These are phyloP conservation scores for Cisticola juncidis DNA, from an alignment of 2,113 vertebrate genomes.

Conservation along the genomic window DNA sequence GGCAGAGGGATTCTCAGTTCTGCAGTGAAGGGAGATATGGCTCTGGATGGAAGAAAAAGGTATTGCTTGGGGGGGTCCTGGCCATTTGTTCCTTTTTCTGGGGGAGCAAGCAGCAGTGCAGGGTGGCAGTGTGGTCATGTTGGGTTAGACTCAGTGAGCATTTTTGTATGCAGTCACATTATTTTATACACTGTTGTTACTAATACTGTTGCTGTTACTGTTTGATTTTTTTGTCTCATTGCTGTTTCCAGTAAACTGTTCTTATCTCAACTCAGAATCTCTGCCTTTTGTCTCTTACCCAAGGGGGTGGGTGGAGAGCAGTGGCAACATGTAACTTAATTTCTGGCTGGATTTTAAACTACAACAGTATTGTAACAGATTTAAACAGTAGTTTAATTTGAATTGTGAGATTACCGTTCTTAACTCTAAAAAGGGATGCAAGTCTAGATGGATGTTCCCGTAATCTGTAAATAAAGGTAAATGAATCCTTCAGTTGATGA, in stretches of 20 bases:
- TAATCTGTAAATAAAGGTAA: not conserved
- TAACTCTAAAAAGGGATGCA: not conserved
- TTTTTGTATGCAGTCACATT: not conserved
- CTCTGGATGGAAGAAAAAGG: not conserved
- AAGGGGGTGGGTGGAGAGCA: not conserved
- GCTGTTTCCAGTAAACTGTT: not conserved
- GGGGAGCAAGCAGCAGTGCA: not conserved
- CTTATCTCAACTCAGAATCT: not conserved
- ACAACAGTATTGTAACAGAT: not conserved
- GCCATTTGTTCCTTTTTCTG: not conserved
- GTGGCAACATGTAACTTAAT: not conserved
- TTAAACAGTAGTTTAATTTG: not conserved
- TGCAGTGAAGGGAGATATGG: not conserved
- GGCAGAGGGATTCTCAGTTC: not conserved
- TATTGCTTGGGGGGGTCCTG: not conserved
- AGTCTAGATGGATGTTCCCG: not conserved
- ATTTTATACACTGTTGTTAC: not conserved
- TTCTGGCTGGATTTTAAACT: not conserved
- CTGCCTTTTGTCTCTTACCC: not conserved
- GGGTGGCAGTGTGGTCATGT: rapidly evolving
- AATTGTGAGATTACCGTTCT: not conserved
- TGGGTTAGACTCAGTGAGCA: not conserved
- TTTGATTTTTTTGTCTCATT: not conserved
- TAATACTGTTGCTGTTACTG: not conserved
- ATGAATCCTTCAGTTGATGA: not conserved